Conservation (phyloP, 2,888 invertebrate species). For the Hypolimnas misippus region DNA sequence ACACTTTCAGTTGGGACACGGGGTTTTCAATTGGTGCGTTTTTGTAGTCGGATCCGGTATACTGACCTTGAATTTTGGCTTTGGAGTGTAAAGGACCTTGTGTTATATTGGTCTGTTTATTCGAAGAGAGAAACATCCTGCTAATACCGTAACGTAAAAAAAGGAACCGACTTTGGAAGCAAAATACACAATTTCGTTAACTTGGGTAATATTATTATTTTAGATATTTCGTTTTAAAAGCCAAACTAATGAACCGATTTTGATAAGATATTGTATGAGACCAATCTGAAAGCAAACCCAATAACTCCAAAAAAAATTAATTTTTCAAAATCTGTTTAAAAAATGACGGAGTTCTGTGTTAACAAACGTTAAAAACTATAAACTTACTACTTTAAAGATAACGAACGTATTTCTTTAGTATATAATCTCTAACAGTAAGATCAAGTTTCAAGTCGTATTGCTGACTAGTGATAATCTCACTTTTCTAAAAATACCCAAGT, state of each 20-base stretch:
- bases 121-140: neutral
- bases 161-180: no score
- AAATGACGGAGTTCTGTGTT: no score
- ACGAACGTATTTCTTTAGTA: neutral
- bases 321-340: no score
- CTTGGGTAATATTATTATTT: no score
- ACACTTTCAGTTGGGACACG: conserved; percentile 38
- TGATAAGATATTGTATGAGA: no score
- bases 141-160: neutral
- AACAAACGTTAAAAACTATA: no score
- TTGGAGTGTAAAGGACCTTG: neutral
- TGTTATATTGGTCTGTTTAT: neutral
- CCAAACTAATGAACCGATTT: no score
- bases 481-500: conserved; percentile 10
- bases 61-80: conserved; percentile 9
- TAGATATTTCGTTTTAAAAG: no score
- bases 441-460: conserved; percentile 6
- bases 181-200: no score
- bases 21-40: conserved; percentile 29
- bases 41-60: conserved; percentile 9
- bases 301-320: no score
- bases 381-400: no score
- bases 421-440: neutral
- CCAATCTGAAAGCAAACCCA: no score
- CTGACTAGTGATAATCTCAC: neutral